Evolutionary conservation across 1,140 invertebrate species (phyloP).

Genomic region (Matsumurasca onukii): DNA sequence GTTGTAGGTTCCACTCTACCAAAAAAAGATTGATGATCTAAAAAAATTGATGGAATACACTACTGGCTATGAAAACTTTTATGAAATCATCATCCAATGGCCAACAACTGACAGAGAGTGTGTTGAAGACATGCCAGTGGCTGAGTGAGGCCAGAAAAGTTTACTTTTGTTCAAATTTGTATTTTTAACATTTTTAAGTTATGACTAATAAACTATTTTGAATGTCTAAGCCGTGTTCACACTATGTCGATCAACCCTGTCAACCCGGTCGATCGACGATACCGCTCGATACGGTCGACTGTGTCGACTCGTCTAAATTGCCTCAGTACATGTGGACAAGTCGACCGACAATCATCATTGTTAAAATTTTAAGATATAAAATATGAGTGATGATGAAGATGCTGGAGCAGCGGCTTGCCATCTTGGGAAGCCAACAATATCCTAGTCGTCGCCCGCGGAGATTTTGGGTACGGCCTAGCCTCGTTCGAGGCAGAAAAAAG

Average conservation of each 20-base stretch:
- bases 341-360: constrained; percentile 16
- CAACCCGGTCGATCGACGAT: neutral
- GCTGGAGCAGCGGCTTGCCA: constrained; percentile 19
- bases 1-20: neutral
- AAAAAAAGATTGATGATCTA: neutral
- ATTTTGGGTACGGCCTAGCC: constrained; percentile 29
- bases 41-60: neutral
- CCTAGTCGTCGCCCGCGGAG: constrained; percentile 16
- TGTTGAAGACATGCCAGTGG: neutral
- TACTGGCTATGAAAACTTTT: neutral
- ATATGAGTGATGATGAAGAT: constrained; percentile 26
- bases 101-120: neutral
- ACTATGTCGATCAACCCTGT: constrained; percentile 31
- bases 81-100: neutral
- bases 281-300: constrained; percentile 15
- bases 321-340: constrained; percentile 17
- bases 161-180: neutral
- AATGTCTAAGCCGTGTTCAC: constrained; percentile 14
- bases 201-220: neutral
- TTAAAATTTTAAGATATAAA: neutral
- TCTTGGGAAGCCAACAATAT: constrained; percentile 7
- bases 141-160: neutral
- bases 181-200: neutral
- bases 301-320: constrained; percentile 13
- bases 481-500: constrained; percentile 22